These are phyloP conservation scores for Rhynchotus rufescens DNA, from an alignment of 2,797 vertebrate genomes.

Conservation along the genomic window DNA sequence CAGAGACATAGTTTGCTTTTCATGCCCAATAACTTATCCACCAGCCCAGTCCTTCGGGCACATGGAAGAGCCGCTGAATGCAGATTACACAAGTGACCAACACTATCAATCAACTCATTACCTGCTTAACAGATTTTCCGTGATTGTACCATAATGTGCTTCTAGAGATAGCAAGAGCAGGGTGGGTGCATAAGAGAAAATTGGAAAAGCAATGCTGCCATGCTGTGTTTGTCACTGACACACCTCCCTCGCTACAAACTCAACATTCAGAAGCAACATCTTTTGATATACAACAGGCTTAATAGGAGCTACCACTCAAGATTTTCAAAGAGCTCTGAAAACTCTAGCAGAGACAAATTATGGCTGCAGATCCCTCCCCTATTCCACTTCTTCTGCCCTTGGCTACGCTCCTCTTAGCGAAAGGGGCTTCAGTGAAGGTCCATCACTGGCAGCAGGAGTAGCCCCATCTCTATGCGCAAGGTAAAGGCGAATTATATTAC, in stretches of 20 bases:
- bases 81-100: not conserved
- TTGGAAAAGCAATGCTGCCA: not conserved
- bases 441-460: not conserved
- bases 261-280: not conserved
- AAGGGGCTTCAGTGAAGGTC: not conserved
- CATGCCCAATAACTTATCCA: not conserved
- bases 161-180: not conserved
- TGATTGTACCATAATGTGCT: not conserved
- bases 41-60: not conserved
- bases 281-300: not conserved
- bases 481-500: not conserved
- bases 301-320: not conserved
- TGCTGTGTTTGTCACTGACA: not conserved
- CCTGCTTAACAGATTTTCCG: not conserved
- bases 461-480: not conserved
- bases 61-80: not conserved
- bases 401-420: fast-evolving
- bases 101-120: not conserved
- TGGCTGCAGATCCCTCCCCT: not conserved
- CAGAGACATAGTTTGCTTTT: not conserved
- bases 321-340: not conserved
- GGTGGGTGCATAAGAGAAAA: not conserved
- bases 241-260: not conserved
- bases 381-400: not conserved
- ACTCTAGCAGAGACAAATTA: not conserved